phyloP scores from a whole-genome alignment of 1,140 invertebrate species.

The Rhopalosiphum maidis region DNA sequence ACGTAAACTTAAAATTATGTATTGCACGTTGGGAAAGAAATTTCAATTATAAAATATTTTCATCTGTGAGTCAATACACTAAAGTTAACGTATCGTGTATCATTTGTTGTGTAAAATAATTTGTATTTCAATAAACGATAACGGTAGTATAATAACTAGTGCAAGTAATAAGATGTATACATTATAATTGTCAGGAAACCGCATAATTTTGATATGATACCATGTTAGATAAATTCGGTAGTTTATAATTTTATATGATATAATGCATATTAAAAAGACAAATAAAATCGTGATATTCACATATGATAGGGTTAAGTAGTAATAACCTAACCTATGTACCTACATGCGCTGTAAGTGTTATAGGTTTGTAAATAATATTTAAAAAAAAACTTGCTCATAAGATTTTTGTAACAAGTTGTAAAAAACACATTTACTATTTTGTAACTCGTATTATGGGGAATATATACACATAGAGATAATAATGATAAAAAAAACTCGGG shows the following conservation, averaged over 20 bases:
- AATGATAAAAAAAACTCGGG: constrained; percentile 52
- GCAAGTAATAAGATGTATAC: not conserved
- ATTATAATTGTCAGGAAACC: constrained; percentile 34
- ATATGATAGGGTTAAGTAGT: not conserved
- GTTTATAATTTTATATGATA: not conserved
- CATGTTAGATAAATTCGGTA: not conserved
- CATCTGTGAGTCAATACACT: not conserved
- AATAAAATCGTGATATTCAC: not conserved
- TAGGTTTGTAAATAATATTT: not conserved
- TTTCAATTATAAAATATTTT: constrained; percentile 4
- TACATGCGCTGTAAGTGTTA: not conserved
- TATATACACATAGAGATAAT: constrained; percentile 49
- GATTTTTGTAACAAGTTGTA: constrained; percentile 41
- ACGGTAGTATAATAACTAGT: not conserved
- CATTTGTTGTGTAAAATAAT: not conserved
- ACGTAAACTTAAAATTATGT: constrained; percentile 39
- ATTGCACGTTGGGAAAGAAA: constrained; percentile 48
- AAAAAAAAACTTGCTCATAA: constrained; percentile 29
- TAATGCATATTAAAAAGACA: not conserved
- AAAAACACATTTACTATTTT: constrained; percentile 51
- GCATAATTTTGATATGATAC: constrained; percentile 18
- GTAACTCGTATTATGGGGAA: not conserved
- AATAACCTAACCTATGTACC: not conserved
- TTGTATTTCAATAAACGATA: constrained; percentile 26
- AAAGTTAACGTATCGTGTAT: constrained; percentile 1